Base-by-base conservation (phyloP, 2,888 invertebrate genomes). In the Villa cingulata region DNA sequence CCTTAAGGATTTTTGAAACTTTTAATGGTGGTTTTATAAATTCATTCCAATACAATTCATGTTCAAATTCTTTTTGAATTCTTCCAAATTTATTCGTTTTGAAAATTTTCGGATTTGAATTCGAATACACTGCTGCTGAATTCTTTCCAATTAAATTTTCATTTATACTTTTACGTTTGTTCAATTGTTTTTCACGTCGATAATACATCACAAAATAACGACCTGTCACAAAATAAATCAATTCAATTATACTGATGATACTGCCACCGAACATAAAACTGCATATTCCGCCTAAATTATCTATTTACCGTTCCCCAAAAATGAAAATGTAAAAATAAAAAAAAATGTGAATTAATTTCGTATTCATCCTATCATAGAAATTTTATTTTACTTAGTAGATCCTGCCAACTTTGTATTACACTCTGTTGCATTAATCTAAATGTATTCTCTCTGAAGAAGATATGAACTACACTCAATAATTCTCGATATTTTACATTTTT, bases 261-360 rank as follows among this genome's bases (percentile, higher is more conserved):
- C 67, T 66, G 39, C 65, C 66, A 15, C 67, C 67, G 50, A 63
- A 66, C 60, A 66, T 65, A 4, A 67, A 51, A 0, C 64, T 62
- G 45, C 66, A 58, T 37, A 67, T 66, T 27, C 67, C 67, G 10
- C 67, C 67, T 52, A 65, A 66, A 3, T 64, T 61, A 58, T 60
- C 67, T 67, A 48, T n/a, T n/a, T n/a, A n/a, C n/a, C n/a, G n/a
- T n/a, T n/a, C n/a, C n/a, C n/a, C 4, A 53, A 50, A 43, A 15
- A 15, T 14, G 10, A 27, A 27, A n/a, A n/a, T 27, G 6, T 27
- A 36, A n/a, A n/a, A 36, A 10, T 18, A 40, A 12, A 15, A 37
- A 9, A 41, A 45, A 15, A 37, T 16, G 10, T 5, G 36, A 10
- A 39, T 36, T 42, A n/a, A n/a, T n/a, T n/a, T n/a, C n/a, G n/a